A percentile compares a stretch with the other conserved stretches of the same genome.
phyloP scores from a whole-genome alignment of 2,797 vertebrate genomes.

The Chelonia mydas region DNA sequence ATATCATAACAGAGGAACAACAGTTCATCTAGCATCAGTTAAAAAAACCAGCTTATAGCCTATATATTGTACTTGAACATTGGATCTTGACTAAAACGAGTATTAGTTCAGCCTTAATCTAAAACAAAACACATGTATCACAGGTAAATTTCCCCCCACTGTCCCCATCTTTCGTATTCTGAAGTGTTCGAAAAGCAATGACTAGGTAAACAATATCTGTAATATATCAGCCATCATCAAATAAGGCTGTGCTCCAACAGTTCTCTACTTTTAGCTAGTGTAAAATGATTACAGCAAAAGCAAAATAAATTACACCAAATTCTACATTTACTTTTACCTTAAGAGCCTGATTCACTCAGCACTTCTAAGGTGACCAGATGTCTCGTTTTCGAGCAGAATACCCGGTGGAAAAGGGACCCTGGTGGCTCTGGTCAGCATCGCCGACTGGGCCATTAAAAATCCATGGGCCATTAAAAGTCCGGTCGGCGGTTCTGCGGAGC shows the following conservation, averaged over 20 bases:
- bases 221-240: not conserved
- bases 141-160: not conserved
- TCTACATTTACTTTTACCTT: not conserved
- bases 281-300: not conserved
- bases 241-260: not conserved
- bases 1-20: not conserved
- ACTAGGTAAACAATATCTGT: not conserved
- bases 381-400: no score
- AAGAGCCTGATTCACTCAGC: not conserved
- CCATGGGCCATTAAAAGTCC: no score
- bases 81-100: not conserved
- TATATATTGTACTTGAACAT: conserved; percentile 3
- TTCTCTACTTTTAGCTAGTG: not conserved
- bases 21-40: not conserved
- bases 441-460: no score
- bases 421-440: no score
- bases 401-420: no score
- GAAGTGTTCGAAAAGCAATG: not conserved
- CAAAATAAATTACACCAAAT: not conserved
- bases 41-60: not conserved
- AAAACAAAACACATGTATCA: not conserved
- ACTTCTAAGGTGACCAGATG: not conserved
- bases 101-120: conserved; percentile 51
- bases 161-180: not conserved
- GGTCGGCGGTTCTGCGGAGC: no score